Percentiles rank a stretch among this genome's conserved stretches.
Conservation (phyloP, 2,888 invertebrate species). For the Timema podura region DNA sequence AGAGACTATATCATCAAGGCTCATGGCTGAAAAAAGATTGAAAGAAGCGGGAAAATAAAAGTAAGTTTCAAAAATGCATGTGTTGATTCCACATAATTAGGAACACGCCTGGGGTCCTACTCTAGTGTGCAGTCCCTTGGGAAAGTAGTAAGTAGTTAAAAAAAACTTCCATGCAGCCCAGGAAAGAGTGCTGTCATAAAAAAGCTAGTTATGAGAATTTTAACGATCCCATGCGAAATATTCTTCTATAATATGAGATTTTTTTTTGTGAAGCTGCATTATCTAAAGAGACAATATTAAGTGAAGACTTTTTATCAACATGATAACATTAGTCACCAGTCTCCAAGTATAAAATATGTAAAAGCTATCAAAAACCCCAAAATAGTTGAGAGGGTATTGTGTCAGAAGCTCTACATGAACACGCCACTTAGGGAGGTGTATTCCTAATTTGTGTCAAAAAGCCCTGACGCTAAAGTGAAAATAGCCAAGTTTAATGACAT, state of each 20-base stretch:
- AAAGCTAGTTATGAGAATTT: slow-evolving; percentile 6
- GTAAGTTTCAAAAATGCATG: not conserved
- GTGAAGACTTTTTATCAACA: not conserved
- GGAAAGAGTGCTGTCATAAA: not conserved
- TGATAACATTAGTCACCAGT: not conserved
- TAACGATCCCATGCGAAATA: not conserved
- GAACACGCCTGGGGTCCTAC: not conserved
- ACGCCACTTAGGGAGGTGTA: not conserved
- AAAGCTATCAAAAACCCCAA: slow-evolving; percentile 5
- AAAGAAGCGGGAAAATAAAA: not conserved
- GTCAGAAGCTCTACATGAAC: not conserved
- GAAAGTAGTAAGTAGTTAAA: not conserved
- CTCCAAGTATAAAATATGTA: not conserved
- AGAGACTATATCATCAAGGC: not conserved
- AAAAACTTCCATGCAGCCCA: not conserved
- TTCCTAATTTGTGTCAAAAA: slow-evolving; percentile 3
- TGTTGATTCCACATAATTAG: not conserved
- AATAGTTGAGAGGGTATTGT: not conserved
- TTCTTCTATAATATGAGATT: too few relatives aligned
- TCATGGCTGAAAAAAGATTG: not conserved
- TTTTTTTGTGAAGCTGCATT: not conserved
- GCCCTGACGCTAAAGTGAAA: not conserved
- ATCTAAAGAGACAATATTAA: not conserved
- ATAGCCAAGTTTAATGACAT: not conserved
- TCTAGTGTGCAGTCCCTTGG: slow-evolving; percentile 2